These are phyloP conservation scores for Bubalus kerabau DNA, from an alignment of 2,113 vertebrate species.

Conservation along the genomic window DNA sequence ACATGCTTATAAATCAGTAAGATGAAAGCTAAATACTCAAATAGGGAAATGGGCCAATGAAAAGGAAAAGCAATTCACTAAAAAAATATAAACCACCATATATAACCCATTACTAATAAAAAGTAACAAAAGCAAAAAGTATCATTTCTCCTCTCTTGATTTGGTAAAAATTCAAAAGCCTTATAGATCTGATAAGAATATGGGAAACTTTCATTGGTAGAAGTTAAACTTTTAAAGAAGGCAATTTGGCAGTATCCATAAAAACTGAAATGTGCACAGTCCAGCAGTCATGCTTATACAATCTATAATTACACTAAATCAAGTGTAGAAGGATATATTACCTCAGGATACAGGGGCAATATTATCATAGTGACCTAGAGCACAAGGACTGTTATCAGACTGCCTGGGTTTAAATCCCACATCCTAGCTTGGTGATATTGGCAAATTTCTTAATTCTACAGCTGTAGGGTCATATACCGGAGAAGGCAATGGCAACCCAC, in stretches of 20 bases:
- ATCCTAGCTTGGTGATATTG: not conserved
- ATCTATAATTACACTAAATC: not conserved
- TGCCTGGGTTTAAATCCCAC: not conserved
- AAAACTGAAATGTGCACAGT: not conserved
- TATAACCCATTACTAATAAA: not conserved
- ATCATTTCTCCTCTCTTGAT: not conserved
- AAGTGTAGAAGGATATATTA: not conserved
- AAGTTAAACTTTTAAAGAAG: not conserved
- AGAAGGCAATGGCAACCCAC: no score
- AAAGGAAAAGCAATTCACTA: not conserved
- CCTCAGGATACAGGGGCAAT: not conserved
- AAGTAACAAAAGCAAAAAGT: not conserved
- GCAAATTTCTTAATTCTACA: not conserved
- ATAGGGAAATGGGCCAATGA: not conserved
- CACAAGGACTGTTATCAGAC: not conserved
- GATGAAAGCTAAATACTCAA: not conserved
- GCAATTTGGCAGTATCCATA: not conserved
- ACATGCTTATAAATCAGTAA: not conserved
- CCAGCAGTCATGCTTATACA: not conserved
- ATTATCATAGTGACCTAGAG: not conserved
- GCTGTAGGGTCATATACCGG: not conserved
- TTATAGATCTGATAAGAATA: not conserved
- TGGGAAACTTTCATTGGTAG: not conserved
- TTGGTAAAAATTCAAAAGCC: not conserved
- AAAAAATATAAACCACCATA: not conserved